These are phyloP conservation scores for Anarsia innoxiella DNA, from an alignment of 2,888 invertebrate genomes.

Conservation along the genomic window DNA sequence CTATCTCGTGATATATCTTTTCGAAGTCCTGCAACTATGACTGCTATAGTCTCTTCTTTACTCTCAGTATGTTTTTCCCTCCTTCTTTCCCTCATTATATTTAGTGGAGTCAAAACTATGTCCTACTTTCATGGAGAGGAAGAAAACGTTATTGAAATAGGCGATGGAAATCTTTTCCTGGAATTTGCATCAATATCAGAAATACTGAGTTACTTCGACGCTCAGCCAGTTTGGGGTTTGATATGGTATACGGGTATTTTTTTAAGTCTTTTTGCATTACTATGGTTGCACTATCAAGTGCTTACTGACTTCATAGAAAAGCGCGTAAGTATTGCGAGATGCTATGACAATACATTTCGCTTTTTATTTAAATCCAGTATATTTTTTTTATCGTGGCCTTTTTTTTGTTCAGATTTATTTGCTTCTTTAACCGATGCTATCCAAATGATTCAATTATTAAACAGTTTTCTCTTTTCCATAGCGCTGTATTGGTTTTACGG, in stretches of 20 bases:
- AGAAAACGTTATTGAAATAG: slow-evolving; percentile 48
- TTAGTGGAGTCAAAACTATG: slow-evolving; percentile 54
- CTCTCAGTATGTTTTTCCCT: slow-evolving; percentile 37
- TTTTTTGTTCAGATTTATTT: slow-evolving; percentile 52
- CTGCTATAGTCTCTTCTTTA: slow-evolving; percentile 41
- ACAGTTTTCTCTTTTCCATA: slow-evolving; percentile 45
- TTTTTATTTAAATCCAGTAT: slow-evolving; percentile 29
- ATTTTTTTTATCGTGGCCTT: slow-evolving; percentile 40
- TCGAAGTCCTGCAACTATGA: slow-evolving; percentile 60
- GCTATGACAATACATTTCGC: slow-evolving; percentile 30
- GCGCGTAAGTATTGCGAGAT: slow-evolving; percentile 22
- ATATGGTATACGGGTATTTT: slow-evolving; percentile 50
- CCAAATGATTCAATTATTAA: slow-evolving; percentile 45
- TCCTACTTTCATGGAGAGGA: slow-evolving; percentile 60
- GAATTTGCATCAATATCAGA: slow-evolving; percentile 49
- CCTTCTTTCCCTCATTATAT: slow-evolving; percentile 40
- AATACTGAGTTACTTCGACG: slow-evolving; percentile 49
- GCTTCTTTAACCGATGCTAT: slow-evolving; percentile 37
- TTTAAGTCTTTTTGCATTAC: slow-evolving; percentile 39
- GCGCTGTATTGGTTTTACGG: slow-evolving; percentile 61
- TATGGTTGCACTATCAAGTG: slow-evolving; percentile 47
- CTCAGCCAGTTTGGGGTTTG: slow-evolving; percentile 36
- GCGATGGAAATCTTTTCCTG: slow-evolving; percentile 36
- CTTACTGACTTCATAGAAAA: slow-evolving; percentile 33
- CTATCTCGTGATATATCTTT: slow-evolving; percentile 47